A percentile compares a stretch with the other conserved stretches of the same genome.
These are phyloP conservation scores for Zelostemma sp. DNA, from an alignment of 1,140 invertebrate species.

Conservation along the genomic window DNA sequence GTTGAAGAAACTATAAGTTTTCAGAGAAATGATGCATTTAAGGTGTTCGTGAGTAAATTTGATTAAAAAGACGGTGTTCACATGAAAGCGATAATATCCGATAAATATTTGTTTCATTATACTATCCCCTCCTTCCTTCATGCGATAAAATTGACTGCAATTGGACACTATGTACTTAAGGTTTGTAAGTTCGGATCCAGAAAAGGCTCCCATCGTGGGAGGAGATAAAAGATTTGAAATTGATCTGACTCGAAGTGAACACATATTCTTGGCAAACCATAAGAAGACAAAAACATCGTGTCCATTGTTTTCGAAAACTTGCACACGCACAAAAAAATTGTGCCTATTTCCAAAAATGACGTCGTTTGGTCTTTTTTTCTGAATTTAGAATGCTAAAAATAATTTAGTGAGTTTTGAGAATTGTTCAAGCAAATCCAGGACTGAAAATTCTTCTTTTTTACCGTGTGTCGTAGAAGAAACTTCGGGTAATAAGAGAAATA, in stretches of 20 bases:
- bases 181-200: conserved; percentile 72
- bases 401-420: too few relatives aligned
- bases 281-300: conserved; percentile 74
- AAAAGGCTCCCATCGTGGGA: conserved; percentile 71
- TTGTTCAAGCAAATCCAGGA: too few relatives aligned
- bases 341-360: conserved; percentile 76
- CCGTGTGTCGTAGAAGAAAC: too few relatives aligned
- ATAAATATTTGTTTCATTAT: too few relatives aligned
- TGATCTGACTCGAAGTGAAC: conserved; percentile 76
- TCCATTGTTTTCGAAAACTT: conserved; percentile 88
- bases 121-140: background rate
- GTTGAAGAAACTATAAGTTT: too few relatives aligned
- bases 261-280: conserved; percentile 82
- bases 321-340: conserved; percentile 81
- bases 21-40: too few relatives aligned
- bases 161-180: conserved; percentile 63
- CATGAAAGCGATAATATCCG: too few relatives aligned
- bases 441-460: too few relatives aligned
- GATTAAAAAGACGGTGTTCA: too few relatives aligned
- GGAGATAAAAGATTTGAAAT: conserved; percentile 75
- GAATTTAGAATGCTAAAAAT: too few relatives aligned
- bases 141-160: background rate
- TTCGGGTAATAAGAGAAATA: too few relatives aligned
- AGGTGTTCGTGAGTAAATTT: too few relatives aligned
- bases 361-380: conserved; percentile 77